These are phyloP conservation scores for Acanthacorydalis orientalis DNA, from an alignment of 2,888 invertebrate genomes.

Conservation along the genomic window DNA sequence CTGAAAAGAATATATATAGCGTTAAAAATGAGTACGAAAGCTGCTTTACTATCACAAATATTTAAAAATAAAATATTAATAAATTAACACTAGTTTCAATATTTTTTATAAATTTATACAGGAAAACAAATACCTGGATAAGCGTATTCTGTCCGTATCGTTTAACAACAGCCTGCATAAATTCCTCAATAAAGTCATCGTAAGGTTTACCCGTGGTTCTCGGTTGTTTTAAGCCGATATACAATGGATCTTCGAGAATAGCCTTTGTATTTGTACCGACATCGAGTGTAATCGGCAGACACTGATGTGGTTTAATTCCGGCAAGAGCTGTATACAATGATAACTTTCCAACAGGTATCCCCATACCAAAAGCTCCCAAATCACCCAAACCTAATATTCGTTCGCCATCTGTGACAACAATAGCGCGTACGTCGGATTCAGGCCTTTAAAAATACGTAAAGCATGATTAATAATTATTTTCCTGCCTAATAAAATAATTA, in stretches of 20 bases:
- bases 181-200: conserved; percentile 91
- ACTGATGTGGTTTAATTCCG: conserved; percentile 89
- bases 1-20: conserved; percentile 28
- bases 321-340: conserved; percentile 93
- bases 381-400: conserved; percentile 95
- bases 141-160: conserved; percentile 74
- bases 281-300: conserved; percentile 86
- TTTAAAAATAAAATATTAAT: neutral
- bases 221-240: conserved; percentile 80
- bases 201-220: conserved; percentile 72
- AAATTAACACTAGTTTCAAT: neutral
- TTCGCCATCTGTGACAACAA: conserved; percentile 96
- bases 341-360: conserved; percentile 95
- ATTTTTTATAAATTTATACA: neutral
- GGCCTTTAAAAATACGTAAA: conserved; percentile 52
- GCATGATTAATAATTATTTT: no score
- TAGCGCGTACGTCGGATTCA: conserved; percentile 68
- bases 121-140: conserved; percentile 37
- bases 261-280: conserved; percentile 82
- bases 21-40: neutral
- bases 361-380: conserved; percentile 95
- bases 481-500: no score
- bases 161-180: conserved; percentile 80
- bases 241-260: conserved; percentile 81
- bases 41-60: neutral